phyloP scores from a whole-genome alignment of 1,140 invertebrate genomes.

The Arion vulgaris region DNA sequence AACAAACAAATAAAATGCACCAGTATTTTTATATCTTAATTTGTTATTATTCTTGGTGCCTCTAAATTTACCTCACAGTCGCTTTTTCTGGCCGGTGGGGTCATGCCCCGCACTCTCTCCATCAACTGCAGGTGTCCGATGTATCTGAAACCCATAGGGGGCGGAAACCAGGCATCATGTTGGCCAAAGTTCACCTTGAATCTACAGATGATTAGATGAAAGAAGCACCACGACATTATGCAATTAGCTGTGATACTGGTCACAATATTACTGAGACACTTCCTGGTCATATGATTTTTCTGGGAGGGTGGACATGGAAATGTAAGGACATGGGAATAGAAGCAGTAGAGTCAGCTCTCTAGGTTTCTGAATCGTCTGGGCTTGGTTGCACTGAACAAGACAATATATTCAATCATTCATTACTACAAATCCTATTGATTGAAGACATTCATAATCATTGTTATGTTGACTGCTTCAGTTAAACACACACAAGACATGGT shows the following conservation, averaged over 20 bases:
- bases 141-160: slow-evolving; percentile 76
- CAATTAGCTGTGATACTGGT: slow-evolving; percentile 20
- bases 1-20: no score
- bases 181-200: slow-evolving; percentile 91
- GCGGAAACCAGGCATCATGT: slow-evolving; percentile 75
- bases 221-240: slow-evolving; percentile 37
- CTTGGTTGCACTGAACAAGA: no score
- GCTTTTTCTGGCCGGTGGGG: slow-evolving; percentile 79
- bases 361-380: no score
- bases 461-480: no score
- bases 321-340: not conserved
- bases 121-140: slow-evolving; percentile 78
- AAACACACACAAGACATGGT: no score
- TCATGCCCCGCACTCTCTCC: slow-evolving; percentile 79
- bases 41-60: slow-evolving; percentile 2
- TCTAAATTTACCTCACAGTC: slow-evolving; percentile 83
- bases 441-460: no score
- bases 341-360: not conserved
- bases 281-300: not conserved
- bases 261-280: not conserved
- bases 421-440: no score
- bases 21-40: no score
- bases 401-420: no score
- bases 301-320: not conserved
- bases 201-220: slow-evolving; percentile 63